Percentiles rank a stretch among this genome's conserved stretches.
These are phyloP conservation scores for Trichechus manatus DNA, from an alignment of 2,113 vertebrate species.

Conservation along the genomic window DNA sequence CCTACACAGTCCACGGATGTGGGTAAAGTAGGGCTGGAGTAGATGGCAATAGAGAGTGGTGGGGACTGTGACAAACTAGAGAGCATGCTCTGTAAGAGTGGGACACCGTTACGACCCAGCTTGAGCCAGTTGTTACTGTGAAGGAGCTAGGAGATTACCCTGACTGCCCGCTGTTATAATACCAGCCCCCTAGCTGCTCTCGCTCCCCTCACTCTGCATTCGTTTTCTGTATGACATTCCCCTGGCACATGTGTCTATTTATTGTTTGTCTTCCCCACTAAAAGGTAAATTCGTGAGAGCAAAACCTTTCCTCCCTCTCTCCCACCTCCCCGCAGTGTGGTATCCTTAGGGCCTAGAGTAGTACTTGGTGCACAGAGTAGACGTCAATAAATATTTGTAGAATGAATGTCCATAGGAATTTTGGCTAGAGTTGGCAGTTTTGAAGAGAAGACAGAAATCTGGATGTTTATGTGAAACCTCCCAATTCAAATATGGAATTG, in stretches of 20 bases:
- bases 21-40: not conserved
- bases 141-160: not conserved
- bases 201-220: too few relatives aligned
- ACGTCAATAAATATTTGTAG: not conserved
- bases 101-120: not conserved
- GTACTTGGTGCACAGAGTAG: not conserved
- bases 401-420: not conserved
- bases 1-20: not conserved
- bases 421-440: not conserved
- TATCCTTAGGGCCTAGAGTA: not conserved
- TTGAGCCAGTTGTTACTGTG: rapidly evolving
- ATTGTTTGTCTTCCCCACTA: not conserved
- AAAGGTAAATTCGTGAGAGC: not conserved
- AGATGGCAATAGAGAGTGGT: not conserved
- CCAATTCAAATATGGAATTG: not conserved
- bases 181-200: too few relatives aligned
- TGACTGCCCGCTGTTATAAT: rapidly evolving
- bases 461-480: not conserved
- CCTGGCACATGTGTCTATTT: not conserved
- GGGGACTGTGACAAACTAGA: not conserved
- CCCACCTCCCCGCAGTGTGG: not conserved
- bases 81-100: rapidly evolving
- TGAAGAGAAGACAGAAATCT: not conserved
- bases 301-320: not conserved
- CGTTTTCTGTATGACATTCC: not conserved